These are phyloP conservation scores for Stichopus chloronotus DNA, from an alignment of 35 echinoderm and acorn worm genomes.

Conservation along the genomic window DNA sequence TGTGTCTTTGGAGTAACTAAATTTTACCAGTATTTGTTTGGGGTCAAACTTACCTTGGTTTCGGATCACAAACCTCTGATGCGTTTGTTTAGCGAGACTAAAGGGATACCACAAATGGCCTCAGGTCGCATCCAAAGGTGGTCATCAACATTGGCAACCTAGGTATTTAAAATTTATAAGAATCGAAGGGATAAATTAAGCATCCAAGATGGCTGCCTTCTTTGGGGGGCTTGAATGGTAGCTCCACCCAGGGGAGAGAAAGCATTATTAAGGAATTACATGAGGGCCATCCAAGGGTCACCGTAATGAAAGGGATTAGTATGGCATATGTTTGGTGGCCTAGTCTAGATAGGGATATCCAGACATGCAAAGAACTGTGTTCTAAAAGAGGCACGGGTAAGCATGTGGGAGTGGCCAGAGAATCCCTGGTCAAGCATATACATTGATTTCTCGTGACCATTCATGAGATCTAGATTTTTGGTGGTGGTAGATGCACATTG, in stretches of 20 bases:
- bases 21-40: slow-evolving; percentile 63
- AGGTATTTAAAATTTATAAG: slow-evolving; percentile 28
- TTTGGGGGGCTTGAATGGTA: slow-evolving; percentile 57
- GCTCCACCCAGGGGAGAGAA: slow-evolving; percentile 51
- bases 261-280: slow-evolving; percentile 57
- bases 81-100: slow-evolving; percentile 42
- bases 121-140: slow-evolving; percentile 60
- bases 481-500: slow-evolving; percentile 25
- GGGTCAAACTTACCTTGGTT: slow-evolving; percentile 29
- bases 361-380: not conserved
- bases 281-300: slow-evolving; percentile 64
- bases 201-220: slow-evolving; percentile 15
- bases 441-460: not conserved
- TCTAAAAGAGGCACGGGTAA: not conserved
- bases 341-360: slow-evolving; percentile 38
- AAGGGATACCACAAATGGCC: slow-evolving; percentile 34
- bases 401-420: slow-evolving; percentile 5
- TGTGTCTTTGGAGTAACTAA: slow-evolving; percentile 55
- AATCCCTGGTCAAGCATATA: slow-evolving; percentile 8
- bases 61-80: slow-evolving; percentile 68
- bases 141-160: slow-evolving; percentile 56
- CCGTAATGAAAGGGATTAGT: slow-evolving; percentile 65
- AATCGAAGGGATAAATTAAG: slow-evolving; percentile 46
- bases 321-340: slow-evolving; percentile 65
- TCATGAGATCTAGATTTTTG: not conserved